Evolutionary conservation across 2,888 invertebrate genomes (phyloP).

Genomic region (Clitarchus hookeri): DNA sequence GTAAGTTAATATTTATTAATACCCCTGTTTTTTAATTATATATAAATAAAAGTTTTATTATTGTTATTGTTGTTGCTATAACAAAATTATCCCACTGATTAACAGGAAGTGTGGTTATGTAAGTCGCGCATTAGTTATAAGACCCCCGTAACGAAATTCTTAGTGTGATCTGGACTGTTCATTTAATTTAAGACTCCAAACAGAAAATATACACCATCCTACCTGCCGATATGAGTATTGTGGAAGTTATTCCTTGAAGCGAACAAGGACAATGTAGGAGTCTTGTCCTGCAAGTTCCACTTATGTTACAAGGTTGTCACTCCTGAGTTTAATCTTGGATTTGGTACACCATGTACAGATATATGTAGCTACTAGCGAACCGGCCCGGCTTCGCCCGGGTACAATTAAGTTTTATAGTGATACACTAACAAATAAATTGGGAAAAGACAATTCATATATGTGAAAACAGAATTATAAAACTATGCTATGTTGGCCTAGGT

Average conservation of each 20-base stretch:
- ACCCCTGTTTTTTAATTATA: no score
- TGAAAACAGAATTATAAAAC: no score
- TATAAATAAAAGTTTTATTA: no score
- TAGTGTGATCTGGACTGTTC: background rate
- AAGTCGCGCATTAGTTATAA: no score
- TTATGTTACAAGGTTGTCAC: slow-evolving; percentile 25
- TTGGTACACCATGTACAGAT: slow-evolving; percentile 27
- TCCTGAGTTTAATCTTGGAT: slow-evolving; percentile 18
- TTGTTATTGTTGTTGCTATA: no score
- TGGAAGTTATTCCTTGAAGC: slow-evolving; percentile 23
- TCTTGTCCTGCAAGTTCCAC: slow-evolving; percentile 18
- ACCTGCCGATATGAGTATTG: slow-evolving; percentile 16
- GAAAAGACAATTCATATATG: no score
- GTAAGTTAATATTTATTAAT: background rate
- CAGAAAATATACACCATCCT: background rate
- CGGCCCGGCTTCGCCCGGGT: no score
- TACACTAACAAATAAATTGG: no score
- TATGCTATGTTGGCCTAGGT: no score
- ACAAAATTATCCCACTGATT: no score
- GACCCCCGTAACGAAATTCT: background rate
- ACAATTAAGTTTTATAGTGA: no score
- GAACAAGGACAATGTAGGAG: background rate
- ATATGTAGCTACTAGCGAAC: slow-evolving; percentile 29
- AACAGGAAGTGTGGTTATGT: no score
- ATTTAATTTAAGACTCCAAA: background rate